Base-by-base conservation (phyloP, 1,140 invertebrate species). In the Drosophila tsacasi region DNA sequence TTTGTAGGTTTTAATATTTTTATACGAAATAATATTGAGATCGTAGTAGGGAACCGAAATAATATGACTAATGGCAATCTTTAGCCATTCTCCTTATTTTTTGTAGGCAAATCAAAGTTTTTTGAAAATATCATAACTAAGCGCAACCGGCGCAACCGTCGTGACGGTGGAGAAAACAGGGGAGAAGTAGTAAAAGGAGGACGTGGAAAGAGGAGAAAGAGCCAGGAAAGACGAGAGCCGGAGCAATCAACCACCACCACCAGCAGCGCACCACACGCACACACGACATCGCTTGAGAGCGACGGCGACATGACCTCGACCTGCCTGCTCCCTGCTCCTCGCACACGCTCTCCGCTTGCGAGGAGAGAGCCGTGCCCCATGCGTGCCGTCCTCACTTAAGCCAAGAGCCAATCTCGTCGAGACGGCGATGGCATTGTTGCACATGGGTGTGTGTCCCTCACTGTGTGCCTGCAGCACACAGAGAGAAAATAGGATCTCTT, bases 301-400 rank as follows among this genome's bases (percentile, higher is more conserved):
- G 65, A 57, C 73, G 63, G 62, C 84, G 76, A 75, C 76, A 63
- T 81, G 84, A 89, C 84, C 84, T 83, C 84, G 84, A 84, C 84
- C 84, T 81, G 84, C 61, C 65, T 79, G 59, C 47, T 67, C 62
- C 75, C 62, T 68, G 82, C 71, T 66, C 67, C 60, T 65, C 69
- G 52, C 52, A 72, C 84, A 75, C 75, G 72, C 74, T 75, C 65
- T 78, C 55, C 60, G 37, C 59, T 47, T 44, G 49, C 35, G 44
- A 42, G 42, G 47, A 69, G 44, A 37, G 65, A 83, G 57, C 49
- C 81, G 84, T 84, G 84, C 81, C 81, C 85, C 84, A 87, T 87
- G 84, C 84, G 84, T 89, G 84, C 85, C 81, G 72, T 90, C 79
- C 83, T 86, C 83, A 72, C 79, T 79, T 87, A 82, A 78, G 78